Evolutionary conservation across 2,797 vertebrate species (phyloP).

Genomic region (Diceros bicornis): DNA sequence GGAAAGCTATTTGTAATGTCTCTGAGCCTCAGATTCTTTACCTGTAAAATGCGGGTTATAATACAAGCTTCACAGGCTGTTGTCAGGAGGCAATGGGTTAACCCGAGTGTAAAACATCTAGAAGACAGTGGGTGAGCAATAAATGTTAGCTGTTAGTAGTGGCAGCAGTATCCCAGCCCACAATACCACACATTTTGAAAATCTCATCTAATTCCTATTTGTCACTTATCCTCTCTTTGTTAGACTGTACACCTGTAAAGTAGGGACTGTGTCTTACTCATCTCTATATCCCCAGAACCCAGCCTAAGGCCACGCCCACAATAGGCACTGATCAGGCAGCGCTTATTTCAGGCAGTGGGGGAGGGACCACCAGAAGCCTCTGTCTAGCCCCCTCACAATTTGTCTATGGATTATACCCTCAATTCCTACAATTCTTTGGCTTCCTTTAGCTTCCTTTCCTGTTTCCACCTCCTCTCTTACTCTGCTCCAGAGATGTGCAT

Average conservation of each 20-base stretch:
- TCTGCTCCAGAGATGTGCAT: background rate
- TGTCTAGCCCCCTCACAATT: background rate
- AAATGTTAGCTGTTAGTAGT: background rate
- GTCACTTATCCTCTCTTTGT: background rate
- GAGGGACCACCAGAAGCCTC: background rate
- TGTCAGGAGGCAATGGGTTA: background rate
- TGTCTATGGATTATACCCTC: background rate
- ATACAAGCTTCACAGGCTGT: background rate
- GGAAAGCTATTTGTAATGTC: background rate
- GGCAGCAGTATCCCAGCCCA: background rate
- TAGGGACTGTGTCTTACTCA: background rate
- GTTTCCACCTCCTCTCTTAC: background rate
- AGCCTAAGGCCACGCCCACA: background rate
- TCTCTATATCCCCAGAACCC: background rate
- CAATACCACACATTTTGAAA: background rate
- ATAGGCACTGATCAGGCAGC: background rate
- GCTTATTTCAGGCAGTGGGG: background rate
- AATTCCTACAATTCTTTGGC: background rate
- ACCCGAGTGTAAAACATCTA: background rate
- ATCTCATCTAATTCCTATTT: background rate
- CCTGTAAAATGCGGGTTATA: background rate
- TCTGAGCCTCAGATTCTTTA: slow-evolving; percentile 9
- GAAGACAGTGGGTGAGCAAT: background rate
- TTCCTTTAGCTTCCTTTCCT: background rate
- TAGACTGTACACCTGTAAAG: background rate